These are phyloP conservation scores for Xestia c-nigrum DNA, from an alignment of 2,888 invertebrate genomes.

Conservation along the genomic window DNA sequence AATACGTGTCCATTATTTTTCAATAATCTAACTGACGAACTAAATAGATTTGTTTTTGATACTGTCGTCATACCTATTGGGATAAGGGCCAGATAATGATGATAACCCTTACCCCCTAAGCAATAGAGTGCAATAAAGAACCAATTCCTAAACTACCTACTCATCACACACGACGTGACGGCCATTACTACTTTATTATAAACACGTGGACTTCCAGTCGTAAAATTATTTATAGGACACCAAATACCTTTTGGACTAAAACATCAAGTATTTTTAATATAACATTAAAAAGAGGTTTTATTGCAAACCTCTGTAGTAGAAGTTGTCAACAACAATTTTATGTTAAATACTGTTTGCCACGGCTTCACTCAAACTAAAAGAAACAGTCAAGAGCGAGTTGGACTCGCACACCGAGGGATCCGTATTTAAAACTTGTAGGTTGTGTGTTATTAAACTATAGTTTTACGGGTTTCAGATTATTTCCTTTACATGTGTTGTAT, in stretches of 20 bases:
- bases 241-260: constrained; percentile 38
- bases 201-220: constrained; percentile 41
- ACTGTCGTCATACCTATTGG: too few relatives aligned
- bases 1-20: too few relatives aligned
- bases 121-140: constrained; percentile 10
- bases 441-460: too few relatives aligned
- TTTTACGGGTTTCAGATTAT: too few relatives aligned
- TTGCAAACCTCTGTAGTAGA: constrained; percentile 30
- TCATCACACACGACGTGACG: constrained; percentile 1
- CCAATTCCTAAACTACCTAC: neutral
- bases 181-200: constrained; percentile 34
- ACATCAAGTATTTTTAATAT: constrained; percentile 33
- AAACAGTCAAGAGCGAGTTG: too few relatives aligned
- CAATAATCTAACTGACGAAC: too few relatives aligned
- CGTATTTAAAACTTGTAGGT: too few relatives aligned
- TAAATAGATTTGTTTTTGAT: too few relatives aligned
- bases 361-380: neutral
- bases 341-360: neutral
- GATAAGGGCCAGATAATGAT: too few relatives aligned
- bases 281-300: constrained; percentile 39
- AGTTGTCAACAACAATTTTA: constrained; percentile 28
- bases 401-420: too few relatives aligned
- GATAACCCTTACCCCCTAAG: neutral
- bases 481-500: too few relatives aligned
- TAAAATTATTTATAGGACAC: constrained; percentile 29